A percentile compares a stretch with the other conserved stretches of the same genome.
Conservation (phyloP, 2,888 invertebrate genomes). For the Tribolium freemani region DNA sequence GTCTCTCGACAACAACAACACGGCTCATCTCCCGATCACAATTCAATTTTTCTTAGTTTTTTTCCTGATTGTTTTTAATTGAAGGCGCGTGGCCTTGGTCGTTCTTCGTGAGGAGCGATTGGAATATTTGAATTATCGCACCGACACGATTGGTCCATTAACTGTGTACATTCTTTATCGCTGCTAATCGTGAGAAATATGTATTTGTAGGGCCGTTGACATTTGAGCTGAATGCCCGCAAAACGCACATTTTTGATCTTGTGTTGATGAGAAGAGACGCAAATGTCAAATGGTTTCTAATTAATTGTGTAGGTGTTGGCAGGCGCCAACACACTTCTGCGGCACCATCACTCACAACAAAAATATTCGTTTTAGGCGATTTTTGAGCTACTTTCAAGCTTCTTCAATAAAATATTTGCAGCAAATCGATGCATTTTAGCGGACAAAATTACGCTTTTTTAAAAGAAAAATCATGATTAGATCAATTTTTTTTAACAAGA, state of each 20-base stretch:
- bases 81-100: conserved; percentile 5
- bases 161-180: conserved; percentile 47
- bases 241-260: not conserved
- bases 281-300: conserved; percentile 16
- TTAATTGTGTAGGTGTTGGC: conserved; percentile 23
- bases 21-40: not conserved
- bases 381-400: no score
- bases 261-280: not conserved
- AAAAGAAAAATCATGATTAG: no score
- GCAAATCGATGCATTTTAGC: no score
- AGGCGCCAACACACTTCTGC: conserved; percentile 8
- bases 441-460: no score
- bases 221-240: conserved; percentile 19
- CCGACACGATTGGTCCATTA: conserved; percentile 52
- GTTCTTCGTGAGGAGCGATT: conserved; percentile 48
- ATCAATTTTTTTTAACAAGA: no score
- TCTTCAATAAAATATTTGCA: no score
- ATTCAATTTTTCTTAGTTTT: conserved; percentile 9
- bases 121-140: conserved; percentile 50
- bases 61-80: conserved; percentile 10
- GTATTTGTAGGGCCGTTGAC: conserved; percentile 46
- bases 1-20: conserved; percentile 19
- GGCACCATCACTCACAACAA: not conserved
- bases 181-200: conserved; percentile 49
- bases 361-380: no score